These are phyloP conservation scores for Oreochromis spilurus DNA, from an alignment of 2,113 vertebrate genomes.

Conservation along the genomic window DNA sequence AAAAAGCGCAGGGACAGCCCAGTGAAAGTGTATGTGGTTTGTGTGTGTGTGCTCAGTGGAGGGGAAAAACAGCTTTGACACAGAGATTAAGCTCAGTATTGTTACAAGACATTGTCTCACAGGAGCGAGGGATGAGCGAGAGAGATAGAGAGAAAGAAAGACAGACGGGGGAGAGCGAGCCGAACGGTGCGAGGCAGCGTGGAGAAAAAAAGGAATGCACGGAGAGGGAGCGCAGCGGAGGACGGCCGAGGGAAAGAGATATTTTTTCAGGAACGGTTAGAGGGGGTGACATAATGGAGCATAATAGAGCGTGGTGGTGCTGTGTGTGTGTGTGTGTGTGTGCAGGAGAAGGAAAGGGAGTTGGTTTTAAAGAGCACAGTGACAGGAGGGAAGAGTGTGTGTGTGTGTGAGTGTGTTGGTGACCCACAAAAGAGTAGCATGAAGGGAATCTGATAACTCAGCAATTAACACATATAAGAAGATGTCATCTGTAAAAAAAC, in stretches of 20 bases:
- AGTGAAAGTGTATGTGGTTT: conserved; percentile 40
- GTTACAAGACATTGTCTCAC: conserved; percentile 98
- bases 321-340: neutral
- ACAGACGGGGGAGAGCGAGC: neutral
- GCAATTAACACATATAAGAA: conserved; percentile 54
- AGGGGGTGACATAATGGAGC: conserved; percentile 91
- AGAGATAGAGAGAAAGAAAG: conserved; percentile 20
- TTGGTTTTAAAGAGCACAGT: conserved; percentile 85
- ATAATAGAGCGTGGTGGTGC: conserved; percentile 37
- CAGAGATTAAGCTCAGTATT: conserved; percentile 96
- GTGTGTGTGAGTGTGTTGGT: neutral
- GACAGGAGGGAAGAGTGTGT: conserved; percentile 69
- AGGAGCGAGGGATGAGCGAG: conserved; percentile 77
- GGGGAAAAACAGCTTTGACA: conserved; percentile 99
- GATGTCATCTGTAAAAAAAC: neutral
- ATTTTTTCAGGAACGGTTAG: conserved; percentile 86
- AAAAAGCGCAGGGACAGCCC: neutral
- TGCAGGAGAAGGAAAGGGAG: conserved; percentile 45
- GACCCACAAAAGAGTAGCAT: conserved; percentile 75
- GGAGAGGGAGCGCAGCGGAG: conserved; percentile 52
- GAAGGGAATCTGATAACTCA: conserved; percentile 76
- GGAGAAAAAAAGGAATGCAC: conserved; percentile 29
- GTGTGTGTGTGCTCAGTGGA: conserved; percentile 79
- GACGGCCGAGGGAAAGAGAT: conserved; percentile 70
- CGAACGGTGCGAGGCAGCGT: conserved; percentile 54